Evolutionary conservation across 2,888 invertebrate genomes (phyloP).

Genomic region (Gari tellinella): DNA sequence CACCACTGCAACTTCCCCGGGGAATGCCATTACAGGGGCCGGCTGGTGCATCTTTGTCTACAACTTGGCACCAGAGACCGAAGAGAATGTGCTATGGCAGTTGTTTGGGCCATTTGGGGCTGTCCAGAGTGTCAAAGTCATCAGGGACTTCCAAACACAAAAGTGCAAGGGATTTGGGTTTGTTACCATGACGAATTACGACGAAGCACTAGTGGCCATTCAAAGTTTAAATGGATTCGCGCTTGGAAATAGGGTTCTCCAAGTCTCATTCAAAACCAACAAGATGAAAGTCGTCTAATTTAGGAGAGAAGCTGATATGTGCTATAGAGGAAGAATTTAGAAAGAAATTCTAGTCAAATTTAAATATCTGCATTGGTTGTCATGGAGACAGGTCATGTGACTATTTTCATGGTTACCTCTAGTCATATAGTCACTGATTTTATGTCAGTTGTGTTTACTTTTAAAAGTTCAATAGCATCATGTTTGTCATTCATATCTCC

Average conservation of each 20-base stretch:
- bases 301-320: neutral
- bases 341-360: slow-evolving; percentile 3
- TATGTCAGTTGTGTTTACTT: no score
- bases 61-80: slow-evolving; percentile 95
- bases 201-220: slow-evolving; percentile 98
- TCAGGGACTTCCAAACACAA: slow-evolving; percentile 96
- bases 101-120: slow-evolving; percentile 98
- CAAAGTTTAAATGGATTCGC: slow-evolving; percentile 98
- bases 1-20: slow-evolving; percentile 72
- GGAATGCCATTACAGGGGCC: slow-evolving; percentile 76
- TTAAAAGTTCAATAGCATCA: no score
- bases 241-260: slow-evolving; percentile 96
- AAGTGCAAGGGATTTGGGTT: slow-evolving; percentile 99
- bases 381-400: neutral
- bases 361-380: neutral
- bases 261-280: slow-evolving; percentile 97
- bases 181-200: slow-evolving; percentile 99
- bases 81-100: slow-evolving; percentile 96
- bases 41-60: slow-evolving; percentile 98
- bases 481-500: no score
- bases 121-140: slow-evolving; percentile 98
- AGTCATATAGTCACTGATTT: slow-evolving; percentile 14
- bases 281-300: slow-evolving; percentile 82
- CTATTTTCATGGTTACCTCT: slow-evolving; percentile 29
- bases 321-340: neutral